Base-by-base conservation (phyloP, 1,140 invertebrate species). In the Branchinecta lindahli region DNA sequence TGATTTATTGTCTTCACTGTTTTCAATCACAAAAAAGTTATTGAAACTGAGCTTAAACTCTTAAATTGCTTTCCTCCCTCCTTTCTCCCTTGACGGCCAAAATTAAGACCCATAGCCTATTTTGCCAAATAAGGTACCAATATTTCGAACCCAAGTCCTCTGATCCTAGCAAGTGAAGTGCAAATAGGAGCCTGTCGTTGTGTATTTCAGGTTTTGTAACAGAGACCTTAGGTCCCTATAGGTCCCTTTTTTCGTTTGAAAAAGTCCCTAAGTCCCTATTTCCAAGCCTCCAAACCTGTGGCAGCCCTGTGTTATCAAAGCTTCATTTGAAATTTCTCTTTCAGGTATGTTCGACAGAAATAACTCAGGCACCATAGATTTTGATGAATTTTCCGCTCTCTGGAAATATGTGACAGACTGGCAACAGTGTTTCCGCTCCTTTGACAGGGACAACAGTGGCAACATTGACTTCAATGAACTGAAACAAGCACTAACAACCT, bases 311-410 rank as follows among this genome's bases (percentile, higher is more conserved):
- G 18, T 20, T 61, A 1, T 3, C 2, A 12, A 15, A 15, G 12
- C 12, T 61, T 61, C 1, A 3, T 15, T 6, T 61, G 12, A 15
- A 61, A 15, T 61, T 61, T 61, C 6, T 61, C 12, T 61, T 61
- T 72, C 79, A 93, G 93, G 94, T 76, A 98, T 98, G 94, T 99
- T 98, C 85, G 95, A 98, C 79, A 86, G 87, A 74, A 87, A 92
- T 75, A 88, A 88, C 74, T 84, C 85, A 76, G 94, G 94, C 20
- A 89, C 89, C 3, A 93, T 98, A 67, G 18, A 21, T 20, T 44
- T 20, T 67, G 66, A 67, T 67, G 84, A 84, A 75, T 85, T 85
- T 74, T 67, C 74, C 66, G 76, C 79, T 12, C 74, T 85, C 5
- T 85, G 83, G 83, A 80, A 83, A 72, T 85, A 85, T 75, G 80